Base-by-base conservation (phyloP, 1,140 invertebrate species). In the Parapsyche elsis region DNA sequence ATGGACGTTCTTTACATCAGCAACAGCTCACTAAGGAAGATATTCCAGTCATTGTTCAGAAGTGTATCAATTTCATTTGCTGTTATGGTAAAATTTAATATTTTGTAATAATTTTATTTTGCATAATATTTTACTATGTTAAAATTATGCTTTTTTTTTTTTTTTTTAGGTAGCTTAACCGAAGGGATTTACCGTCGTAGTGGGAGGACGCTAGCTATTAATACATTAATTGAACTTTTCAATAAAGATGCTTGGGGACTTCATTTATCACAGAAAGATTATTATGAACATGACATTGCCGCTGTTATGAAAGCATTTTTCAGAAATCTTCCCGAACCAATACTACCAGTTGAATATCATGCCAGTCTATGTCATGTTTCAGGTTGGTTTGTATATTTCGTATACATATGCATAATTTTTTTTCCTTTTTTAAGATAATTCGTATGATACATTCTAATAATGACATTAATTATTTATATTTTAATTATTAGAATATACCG, bases 31-130 rank as follows among this genome's bases (percentile, higher is more conserved):
- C 95, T 5, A 92, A 93, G 83, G 94, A 96, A 80, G 92, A 96
- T 86, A 92, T 97, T 30, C 96, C 96, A 23, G 94, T 95, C 14
- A 93, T 97, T 76, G 94, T 98, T 0, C 95, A 97, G 83, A 97
- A 96, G 86, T 97, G 96, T 87, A 93, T 97, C 53, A 96, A 95
- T 84, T 97, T 96, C 84, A 93, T 97, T 78, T 95, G 94, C 83
- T 92, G 93, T 14, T 92, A 97, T 86, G 96, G 94, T 95, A 89
- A 57, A 59, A 45, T 77, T 21, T 21, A 26, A 74, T 45, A 73
- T 26, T n/a, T n/a, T n/a, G n/a, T n/a, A n/a, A n/a, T n/a, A n/a
- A 59, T 73, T 14, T 26, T n/a, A 71, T 38, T 46, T 61, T 78
- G 77, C 19, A n/a, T n/a, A n/a, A n/a, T n/a, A n/a, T n/a, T n/a